These are phyloP conservation scores for Hirtodrosophila alboralis DNA, from an alignment of 2,888 invertebrate genomes.

Conservation along the genomic window DNA sequence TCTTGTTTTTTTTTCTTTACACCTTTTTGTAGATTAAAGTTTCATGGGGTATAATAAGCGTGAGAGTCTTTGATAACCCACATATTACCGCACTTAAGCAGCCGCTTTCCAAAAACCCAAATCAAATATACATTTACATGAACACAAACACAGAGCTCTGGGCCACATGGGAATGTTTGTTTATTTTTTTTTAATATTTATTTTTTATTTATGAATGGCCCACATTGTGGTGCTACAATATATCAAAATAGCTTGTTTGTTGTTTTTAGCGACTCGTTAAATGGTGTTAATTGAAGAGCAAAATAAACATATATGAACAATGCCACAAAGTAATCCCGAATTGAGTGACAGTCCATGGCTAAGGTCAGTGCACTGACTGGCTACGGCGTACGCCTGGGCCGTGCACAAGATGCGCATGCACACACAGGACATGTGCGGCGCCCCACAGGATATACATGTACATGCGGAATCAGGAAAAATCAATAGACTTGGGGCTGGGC, in stretches of 20 bases:
- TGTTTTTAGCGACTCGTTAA: conserved; percentile 30
- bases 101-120: conserved; percentile 25
- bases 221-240: conserved; percentile 52
- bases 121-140: conserved; percentile 17
- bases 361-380: conserved; percentile 63
- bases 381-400: no score
- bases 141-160: conserved; percentile 8
- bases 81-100: conserved; percentile 33
- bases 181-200: conserved; percentile 35
- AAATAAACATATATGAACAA: conserved; percentile 41
- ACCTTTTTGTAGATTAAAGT: no score
- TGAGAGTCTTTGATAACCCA: conserved; percentile 40
- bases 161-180: conserved; percentile 18
- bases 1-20: background rate
- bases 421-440: conserved; percentile 37
- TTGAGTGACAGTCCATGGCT: conserved; percentile 38
- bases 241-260: conserved; percentile 30
- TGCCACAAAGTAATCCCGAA: conserved; percentile 20
- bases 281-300: conserved; percentile 57
- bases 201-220: conserved; percentile 64
- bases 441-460: conserved; percentile 36
- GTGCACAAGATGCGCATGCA: conserved; percentile 52
- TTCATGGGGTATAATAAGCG: conserved; percentile 25
- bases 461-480: no score
- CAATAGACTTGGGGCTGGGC: conserved; percentile 59